Conservation (phyloP, 1,140 invertebrate genomes). For the Euglossa dilemma region DNA sequence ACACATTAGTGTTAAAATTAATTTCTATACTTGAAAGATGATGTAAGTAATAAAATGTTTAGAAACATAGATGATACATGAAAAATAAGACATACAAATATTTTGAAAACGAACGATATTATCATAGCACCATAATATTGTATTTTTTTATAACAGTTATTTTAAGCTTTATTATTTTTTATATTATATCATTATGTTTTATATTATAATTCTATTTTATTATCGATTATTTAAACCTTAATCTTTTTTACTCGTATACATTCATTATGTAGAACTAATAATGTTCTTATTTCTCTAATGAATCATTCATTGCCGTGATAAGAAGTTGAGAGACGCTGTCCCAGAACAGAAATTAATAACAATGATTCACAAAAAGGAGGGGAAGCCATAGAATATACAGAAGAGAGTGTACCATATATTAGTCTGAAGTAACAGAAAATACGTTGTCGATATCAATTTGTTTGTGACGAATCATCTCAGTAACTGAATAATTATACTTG, state of each 20-base stretch:
- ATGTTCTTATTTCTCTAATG: neutral
- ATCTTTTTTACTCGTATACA: neutral
- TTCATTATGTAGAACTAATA: neutral
- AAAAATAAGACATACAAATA: too few relatives aligned
- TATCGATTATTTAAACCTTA: neutral
- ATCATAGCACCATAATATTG: too few relatives aligned
- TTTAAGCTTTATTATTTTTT: too few relatives aligned
- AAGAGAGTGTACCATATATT: constrained; percentile 9
- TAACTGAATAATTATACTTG: neutral
- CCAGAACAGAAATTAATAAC: neutral
- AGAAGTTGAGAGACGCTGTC: constrained; percentile 17
- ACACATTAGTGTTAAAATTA: neutral
- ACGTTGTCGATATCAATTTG: neutral
- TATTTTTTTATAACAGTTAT: too few relatives aligned
- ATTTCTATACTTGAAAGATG: neutral
- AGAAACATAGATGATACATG: too few relatives aligned
- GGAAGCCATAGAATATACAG: constrained; percentile 25
- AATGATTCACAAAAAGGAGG: constrained; percentile 39
- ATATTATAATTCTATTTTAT: neutral
- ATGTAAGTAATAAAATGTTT: too few relatives aligned
- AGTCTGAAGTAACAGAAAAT: neutral
- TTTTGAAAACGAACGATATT: too few relatives aligned
- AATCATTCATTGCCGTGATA: neutral
- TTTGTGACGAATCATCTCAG: neutral
- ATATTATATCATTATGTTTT: neutral